These are phyloP conservation scores for Catagonus wagneri DNA, from an alignment of 2,113 vertebrate genomes.

Conservation along the genomic window DNA sequence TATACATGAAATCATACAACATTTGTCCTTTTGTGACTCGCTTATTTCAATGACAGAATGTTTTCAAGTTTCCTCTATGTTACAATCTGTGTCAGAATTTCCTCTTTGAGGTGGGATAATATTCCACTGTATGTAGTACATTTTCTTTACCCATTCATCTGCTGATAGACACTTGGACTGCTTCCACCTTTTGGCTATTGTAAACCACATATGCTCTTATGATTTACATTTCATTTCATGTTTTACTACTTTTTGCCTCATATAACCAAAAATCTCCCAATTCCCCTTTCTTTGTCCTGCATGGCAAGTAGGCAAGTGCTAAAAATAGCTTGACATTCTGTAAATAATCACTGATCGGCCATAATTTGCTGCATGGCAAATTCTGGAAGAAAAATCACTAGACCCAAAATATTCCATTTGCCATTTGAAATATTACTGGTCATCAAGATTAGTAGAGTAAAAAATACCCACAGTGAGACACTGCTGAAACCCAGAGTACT, in stretches of 20 bases:
- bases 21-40: background rate
- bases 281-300: background rate
- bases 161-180: background rate
- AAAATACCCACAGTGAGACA: background rate
- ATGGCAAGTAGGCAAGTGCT: background rate
- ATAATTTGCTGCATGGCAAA: background rate
- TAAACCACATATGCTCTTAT: background rate
- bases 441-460: background rate
- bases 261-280: background rate
- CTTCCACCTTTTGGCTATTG: background rate
- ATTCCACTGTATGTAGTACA: background rate
- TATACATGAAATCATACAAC: background rate
- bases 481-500: background rate
- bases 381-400: background rate
- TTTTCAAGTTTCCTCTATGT: background rate
- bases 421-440: background rate
- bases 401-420: background rate
- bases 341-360: background rate
- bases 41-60: background rate
- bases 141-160: background rate
- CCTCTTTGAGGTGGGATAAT: background rate
- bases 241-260: background rate
- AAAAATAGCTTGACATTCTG: background rate
- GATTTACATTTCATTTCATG: background rate
- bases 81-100: background rate